Base-by-base conservation (phyloP, 1,140 invertebrate species). In the Dendroctonus valens region DNA sequence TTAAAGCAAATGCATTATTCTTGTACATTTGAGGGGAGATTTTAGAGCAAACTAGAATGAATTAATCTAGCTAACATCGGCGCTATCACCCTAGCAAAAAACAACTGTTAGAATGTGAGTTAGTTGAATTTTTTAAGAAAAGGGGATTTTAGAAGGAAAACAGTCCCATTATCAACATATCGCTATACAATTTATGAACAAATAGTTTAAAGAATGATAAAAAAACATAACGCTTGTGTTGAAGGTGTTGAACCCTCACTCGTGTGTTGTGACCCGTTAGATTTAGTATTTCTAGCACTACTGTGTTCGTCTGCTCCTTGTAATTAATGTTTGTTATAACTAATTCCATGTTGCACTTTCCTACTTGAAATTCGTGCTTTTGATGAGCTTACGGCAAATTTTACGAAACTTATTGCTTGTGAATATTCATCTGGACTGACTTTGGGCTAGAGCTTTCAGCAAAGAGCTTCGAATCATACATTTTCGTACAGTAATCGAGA, bases 201-300 rank as follows among this genome's bases (percentile, higher is more conserved):
- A 57, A 64, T 51, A 26, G 7, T 53, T 52, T 41, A 41, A 53
- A 59, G 46, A 61, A 40, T 14, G 3, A 50, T 14, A 6, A 11
- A 38, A 57, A 58, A 54, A 48, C 15, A 52, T 41, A 59, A 49
- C 49, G 59, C 70, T 70, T 61, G 70, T 70, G 70, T 68, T 70
- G 59, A 70, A 68, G 57, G 71, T 67, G 49, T 48, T 59, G 52
- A 49, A 63, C 69, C 72, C 74, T 76, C 76, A 75, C 76, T 77
- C 76, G 75, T 76, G 75, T 77, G 76, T 77, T 77, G 74, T 77
- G 76, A 75, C 72, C 72, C 57, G 54, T 26, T 69, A 69, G 65
- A 54, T 51, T 68, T 73, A 72, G 67, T 60, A 72, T 72, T 68
- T 72, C 44, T 69, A 73, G 72, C 73, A 75, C 73, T 67, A 66